These are phyloP conservation scores for Ascaphus truei DNA, from an alignment of 2,113 vertebrate species.

Conservation along the genomic window DNA sequence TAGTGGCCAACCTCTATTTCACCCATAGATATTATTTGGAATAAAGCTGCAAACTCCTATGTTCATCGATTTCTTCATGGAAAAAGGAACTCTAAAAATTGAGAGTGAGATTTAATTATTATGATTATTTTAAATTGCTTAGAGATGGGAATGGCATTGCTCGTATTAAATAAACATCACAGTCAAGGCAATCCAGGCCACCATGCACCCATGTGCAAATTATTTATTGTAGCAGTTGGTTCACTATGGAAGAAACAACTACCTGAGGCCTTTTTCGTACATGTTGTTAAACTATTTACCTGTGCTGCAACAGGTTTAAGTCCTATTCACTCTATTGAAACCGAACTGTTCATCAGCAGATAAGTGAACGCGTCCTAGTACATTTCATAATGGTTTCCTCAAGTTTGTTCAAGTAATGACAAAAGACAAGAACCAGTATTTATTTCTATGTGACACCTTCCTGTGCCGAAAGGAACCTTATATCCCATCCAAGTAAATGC, in stretches of 20 bases:
- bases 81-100: neutral
- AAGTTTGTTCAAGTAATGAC: slow-evolving; percentile 28
- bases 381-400: slow-evolving; percentile 23
- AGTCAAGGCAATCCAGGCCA: no score
- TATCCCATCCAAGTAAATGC: no score
- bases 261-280: neutral
- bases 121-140: no score
- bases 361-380: slow-evolving; percentile 26
- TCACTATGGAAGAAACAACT: slow-evolving; percentile 12
- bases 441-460: no score
- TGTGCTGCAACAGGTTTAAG: neutral
- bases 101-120: no score
- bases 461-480: no score
- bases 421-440: no score
- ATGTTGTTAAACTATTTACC: slow-evolving; percentile 23
- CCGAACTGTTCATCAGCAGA: slow-evolving; percentile 5
- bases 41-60: neutral
- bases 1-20: no score
- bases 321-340: slow-evolving; percentile 23
- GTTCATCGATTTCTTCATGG: neutral
- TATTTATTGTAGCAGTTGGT: slow-evolving; percentile 28
- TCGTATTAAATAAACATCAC: no score
- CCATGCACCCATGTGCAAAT: neutral
- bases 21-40: no score
- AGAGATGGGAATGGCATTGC: no score